These are phyloP conservation scores for Schizopygopsis malacanthus DNA, from an alignment of 2,797 vertebrate species.

Conservation along the genomic window DNA sequence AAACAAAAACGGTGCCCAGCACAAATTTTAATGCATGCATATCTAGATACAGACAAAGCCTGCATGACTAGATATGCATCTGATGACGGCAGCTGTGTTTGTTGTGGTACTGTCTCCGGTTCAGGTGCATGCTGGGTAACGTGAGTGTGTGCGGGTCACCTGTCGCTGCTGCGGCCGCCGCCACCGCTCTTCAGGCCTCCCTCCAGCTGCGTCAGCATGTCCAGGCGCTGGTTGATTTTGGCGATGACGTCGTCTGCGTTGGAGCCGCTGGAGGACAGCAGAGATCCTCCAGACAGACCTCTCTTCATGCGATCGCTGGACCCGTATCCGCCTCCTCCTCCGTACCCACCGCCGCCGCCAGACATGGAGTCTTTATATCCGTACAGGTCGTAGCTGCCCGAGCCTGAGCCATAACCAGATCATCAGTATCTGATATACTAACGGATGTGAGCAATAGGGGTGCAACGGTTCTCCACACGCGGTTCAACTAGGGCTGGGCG, in stretches of 20 bases:
- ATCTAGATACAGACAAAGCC: background rate
- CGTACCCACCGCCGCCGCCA: conserved; percentile 66
- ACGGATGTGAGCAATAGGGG: background rate
- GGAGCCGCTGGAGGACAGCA: conserved; percentile 73
- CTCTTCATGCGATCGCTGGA: conserved; percentile 80
- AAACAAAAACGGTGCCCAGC: too few species aligned
- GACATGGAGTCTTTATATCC: conserved; percentile 86
- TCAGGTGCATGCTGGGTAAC: background rate
- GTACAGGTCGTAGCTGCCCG: conserved; percentile 83
- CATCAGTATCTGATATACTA: background rate
- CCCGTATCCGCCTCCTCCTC: conserved; percentile 82
- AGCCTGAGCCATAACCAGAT: conserved; percentile 71
- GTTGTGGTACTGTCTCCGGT: background rate
- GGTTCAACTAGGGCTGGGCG: too few species aligned
- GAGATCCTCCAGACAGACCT: conserved; percentile 73
- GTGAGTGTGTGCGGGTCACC: conserved; percentile 68
- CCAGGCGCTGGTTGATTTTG: conserved; percentile 90
- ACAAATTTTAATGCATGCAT: background rate
- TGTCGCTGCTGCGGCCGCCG: conserved; percentile 67
- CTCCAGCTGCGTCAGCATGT: conserved; percentile 89
- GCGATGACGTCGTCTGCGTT: conserved; percentile 85
- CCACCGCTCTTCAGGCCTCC: conserved; percentile 77
- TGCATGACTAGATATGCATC: background rate
- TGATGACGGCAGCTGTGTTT: background rate
- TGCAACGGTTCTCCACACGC: too few species aligned